Evolutionary conservation across 2,888 invertebrate species (phyloP).

Genomic region (Drosophila recens): DNA sequence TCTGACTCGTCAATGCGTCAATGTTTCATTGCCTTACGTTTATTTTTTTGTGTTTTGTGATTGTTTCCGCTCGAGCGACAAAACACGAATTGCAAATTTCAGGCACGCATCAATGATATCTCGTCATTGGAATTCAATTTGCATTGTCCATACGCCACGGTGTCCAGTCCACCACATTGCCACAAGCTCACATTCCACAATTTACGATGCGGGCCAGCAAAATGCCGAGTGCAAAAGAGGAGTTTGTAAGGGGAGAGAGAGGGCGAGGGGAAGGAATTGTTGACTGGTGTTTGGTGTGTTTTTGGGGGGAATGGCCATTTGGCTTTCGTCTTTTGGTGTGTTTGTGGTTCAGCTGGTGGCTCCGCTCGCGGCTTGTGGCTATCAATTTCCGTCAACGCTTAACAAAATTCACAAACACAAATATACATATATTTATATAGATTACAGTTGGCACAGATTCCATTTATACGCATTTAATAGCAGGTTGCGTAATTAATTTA

Average conservation of each 20-base stretch:
- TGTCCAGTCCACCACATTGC: constrained; percentile 42
- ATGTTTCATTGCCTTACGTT: constrained; percentile 19
- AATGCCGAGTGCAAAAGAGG: background rate
- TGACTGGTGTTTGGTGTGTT: constrained; percentile 6
- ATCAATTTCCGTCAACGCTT: constrained; percentile 56
- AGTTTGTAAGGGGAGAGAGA: background rate
- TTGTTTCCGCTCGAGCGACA: constrained; percentile 71
- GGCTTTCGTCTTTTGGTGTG: constrained; percentile 70
- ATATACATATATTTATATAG: constrained; percentile 2
- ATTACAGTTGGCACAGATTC: constrained; percentile 32
- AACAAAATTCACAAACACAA: constrained; percentile 12
- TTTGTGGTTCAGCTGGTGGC: constrained; percentile 63
- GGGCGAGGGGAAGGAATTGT: background rate
- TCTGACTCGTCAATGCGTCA: constrained; percentile 19
- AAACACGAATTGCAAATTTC: constrained; percentile 78
- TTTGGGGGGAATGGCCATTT: constrained; percentile 30
- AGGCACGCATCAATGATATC: constrained; percentile 79
- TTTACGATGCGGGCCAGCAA: constrained; percentile 13
- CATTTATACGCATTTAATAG: constrained; percentile 53
- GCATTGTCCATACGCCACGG: constrained; percentile 64
- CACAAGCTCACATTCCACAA: constrained; percentile 43
- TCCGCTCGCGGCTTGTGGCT: constrained; percentile 55
- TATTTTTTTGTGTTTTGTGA: constrained; percentile 49
- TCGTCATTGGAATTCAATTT: constrained; percentile 80
- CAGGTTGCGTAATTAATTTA: constrained; percentile 64